These are phyloP conservation scores for Phoebastria nigripes DNA, from an alignment of 2,797 vertebrate species.

Conservation along the genomic window DNA sequence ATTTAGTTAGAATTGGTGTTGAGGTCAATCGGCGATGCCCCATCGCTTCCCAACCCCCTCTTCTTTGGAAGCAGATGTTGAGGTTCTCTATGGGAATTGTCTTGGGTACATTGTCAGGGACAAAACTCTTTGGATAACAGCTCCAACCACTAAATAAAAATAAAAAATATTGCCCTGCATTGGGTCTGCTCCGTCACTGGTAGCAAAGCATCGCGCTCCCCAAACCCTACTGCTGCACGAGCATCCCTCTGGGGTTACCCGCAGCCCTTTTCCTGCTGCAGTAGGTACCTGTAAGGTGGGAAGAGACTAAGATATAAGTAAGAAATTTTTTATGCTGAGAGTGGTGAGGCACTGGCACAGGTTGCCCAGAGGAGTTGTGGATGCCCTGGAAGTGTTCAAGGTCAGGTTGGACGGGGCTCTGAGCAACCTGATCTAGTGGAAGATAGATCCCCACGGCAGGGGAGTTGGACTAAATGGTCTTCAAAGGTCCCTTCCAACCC, in stretches of 20 bases:
- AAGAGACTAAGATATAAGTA: not conserved
- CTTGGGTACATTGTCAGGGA: not conserved
- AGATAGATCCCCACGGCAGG: accelerated
- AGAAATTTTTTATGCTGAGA: accelerated
- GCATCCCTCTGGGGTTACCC: not conserved
- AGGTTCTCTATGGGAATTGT: not conserved
- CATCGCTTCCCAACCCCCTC: not conserved
- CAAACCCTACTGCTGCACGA: not conserved
- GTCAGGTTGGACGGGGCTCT: not conserved
- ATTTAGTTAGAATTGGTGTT: accelerated
- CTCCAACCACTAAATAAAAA: not conserved
- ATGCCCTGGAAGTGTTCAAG: not conserved
- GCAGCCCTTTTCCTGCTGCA: not conserved
- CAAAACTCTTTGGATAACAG: not conserved
- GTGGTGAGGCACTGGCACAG: accelerated
- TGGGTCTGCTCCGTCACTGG: not conserved
- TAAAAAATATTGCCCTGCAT: no score
- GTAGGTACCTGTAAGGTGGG: not conserved
- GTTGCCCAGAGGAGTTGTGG: not conserved
- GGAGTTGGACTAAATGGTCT: accelerated
- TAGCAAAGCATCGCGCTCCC: not conserved
- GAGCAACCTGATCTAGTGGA: accelerated
- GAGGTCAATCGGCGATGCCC: accelerated
- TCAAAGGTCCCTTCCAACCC: not conserved
- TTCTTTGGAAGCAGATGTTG: not conserved